Percentiles rank a stretch among this genome's conserved stretches.
These are phyloP conservation scores for Drosophila meridiana DNA, from an alignment of 2,888 invertebrate genomes.

Conservation along the genomic window DNA sequence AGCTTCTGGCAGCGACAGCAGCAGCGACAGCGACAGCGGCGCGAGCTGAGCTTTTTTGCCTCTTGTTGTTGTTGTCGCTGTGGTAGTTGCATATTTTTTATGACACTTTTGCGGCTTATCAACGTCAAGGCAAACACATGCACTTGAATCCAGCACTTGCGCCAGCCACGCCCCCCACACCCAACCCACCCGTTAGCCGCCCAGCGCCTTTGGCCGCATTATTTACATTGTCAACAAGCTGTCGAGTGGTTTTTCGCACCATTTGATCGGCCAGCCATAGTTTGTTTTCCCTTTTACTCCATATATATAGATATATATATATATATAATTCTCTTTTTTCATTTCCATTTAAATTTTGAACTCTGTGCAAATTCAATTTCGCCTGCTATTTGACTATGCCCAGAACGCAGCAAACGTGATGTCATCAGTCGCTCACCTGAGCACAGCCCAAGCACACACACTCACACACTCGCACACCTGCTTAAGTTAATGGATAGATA, in stretches of 20 bases:
- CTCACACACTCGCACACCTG: conserved; percentile 21
- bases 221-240: conserved; percentile 78
- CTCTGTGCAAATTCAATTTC: conserved; percentile 64
- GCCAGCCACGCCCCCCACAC: background rate
- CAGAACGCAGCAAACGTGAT: conserved; percentile 33
- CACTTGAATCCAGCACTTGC: conserved; percentile 28
- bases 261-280: conserved; percentile 47
- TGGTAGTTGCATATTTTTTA: conserved; percentile 76
- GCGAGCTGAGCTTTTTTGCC: conserved; percentile 16
- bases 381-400: conserved; percentile 47
- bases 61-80: conserved; percentile 16
- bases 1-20: conserved; percentile 22
- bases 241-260: conserved; percentile 61
- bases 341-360: conserved; percentile 38
- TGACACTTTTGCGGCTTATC: conserved; percentile 80
- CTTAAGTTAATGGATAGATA: conserved; percentile 59
- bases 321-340: background rate
- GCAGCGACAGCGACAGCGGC: conserved; percentile 3
- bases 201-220: conserved; percentile 48
- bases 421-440: conserved; percentile 42
- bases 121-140: conserved; percentile 76
- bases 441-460: conserved; percentile 8
- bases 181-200: background rate
- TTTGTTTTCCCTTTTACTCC: conserved; percentile 7
- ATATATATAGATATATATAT: background rate